These are phyloP conservation scores for Lepidurus couesii DNA, from an alignment of 1,140 invertebrate genomes.

Conservation along the genomic window DNA sequence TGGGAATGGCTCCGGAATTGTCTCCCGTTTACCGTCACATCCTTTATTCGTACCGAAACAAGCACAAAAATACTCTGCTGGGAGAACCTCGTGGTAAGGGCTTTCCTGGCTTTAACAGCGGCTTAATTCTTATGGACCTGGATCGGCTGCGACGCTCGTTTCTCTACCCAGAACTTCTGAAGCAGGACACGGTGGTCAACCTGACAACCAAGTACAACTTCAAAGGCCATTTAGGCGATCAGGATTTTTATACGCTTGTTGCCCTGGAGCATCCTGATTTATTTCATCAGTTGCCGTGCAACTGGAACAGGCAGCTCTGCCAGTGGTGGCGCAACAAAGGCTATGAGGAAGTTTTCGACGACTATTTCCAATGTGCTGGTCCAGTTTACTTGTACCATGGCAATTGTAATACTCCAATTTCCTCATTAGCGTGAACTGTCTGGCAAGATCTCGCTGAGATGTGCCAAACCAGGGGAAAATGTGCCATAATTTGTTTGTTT, in stretches of 20 bases:
- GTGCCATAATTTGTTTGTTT: neutral
- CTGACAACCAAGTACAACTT: constrained; percentile 63
- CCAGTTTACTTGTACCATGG: constrained; percentile 71
- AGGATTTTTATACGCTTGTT: constrained; percentile 78
- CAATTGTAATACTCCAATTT: constrained; percentile 75
- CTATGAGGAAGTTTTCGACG: constrained; percentile 66
- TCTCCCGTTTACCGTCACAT: constrained; percentile 76
- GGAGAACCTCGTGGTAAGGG: constrained; percentile 56
- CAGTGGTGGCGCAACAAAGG: constrained; percentile 77
- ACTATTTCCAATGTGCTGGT: constrained; percentile 68
- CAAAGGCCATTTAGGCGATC: constrained; percentile 75
- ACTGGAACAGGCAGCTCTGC: constrained; percentile 78
- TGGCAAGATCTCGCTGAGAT: neutral
- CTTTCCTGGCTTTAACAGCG: constrained; percentile 74
- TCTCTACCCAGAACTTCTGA: constrained; percentile 54
- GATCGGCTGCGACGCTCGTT: constrained; percentile 60
- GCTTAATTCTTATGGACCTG: constrained; percentile 68
- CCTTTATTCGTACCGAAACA: constrained; percentile 60
- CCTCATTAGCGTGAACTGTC: constrained; percentile 39
- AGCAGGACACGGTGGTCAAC: constrained; percentile 51
- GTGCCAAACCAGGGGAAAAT: neutral
- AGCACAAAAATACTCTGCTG: constrained; percentile 55
- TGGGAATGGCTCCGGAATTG: constrained; percentile 69
- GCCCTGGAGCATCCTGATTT: constrained; percentile 64
- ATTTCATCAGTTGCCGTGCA: constrained; percentile 70